Conservation (phyloP, 2,113 vertebrate species). For the Circaetus gallicus region DNA sequence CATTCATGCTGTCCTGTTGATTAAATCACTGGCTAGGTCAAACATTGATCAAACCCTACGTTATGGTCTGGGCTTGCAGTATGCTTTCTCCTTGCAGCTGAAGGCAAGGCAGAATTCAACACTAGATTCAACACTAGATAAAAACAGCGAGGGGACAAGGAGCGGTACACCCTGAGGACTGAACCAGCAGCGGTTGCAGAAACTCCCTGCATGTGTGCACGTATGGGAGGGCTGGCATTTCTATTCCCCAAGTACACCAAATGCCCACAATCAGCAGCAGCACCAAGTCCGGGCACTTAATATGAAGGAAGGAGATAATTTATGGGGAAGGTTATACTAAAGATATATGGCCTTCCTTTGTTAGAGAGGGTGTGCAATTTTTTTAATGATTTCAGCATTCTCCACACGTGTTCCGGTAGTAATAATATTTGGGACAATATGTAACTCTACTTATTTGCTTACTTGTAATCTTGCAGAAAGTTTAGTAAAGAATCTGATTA, state of each 20-base stretch:
- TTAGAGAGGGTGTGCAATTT: not conserved
- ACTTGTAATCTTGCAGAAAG: not conserved
- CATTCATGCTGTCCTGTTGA: not conserved
- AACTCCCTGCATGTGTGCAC: not conserved
- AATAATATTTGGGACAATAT: not conserved
- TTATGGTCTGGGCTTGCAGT: not conserved
- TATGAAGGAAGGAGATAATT: not conserved
- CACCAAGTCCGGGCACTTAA: not conserved
- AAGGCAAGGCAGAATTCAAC: not conserved
- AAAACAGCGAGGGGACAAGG: not conserved
- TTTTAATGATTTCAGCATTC: not conserved
- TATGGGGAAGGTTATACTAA: not conserved
- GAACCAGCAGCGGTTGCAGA: not conserved
- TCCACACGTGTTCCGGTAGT: not conserved
- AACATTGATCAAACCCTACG: not conserved
- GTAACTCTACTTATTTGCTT: not conserved
- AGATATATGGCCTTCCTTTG: not conserved
- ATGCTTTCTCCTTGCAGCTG: not conserved
- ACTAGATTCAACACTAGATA: not conserved
- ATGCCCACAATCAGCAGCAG: not conserved
- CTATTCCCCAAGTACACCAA: not conserved
- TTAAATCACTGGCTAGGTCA: not conserved
- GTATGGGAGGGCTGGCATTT: not conserved
- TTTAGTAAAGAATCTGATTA: not conserved
- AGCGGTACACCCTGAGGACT: not conserved